A percentile compares a stretch with the other conserved stretches of the same genome.
phyloP scores from a whole-genome alignment of 2,113 vertebrate species.

The Melanerpes formicivorus region DNA sequence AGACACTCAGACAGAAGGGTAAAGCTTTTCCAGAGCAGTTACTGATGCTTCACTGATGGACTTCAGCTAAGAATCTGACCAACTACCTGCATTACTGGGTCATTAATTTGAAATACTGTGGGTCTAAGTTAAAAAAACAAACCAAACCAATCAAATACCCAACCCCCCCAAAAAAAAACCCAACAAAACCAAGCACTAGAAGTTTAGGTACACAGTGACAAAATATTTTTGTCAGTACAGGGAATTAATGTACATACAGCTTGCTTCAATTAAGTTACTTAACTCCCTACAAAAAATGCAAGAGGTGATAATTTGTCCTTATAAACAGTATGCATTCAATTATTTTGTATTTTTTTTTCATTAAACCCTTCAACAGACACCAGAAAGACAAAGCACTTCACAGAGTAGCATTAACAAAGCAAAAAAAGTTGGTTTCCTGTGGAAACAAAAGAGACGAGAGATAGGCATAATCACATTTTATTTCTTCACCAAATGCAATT shows the following conservation, averaged over 20 bases:
- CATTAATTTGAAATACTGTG: background rate
- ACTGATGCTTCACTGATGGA: background rate
- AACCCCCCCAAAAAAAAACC: too few species aligned
- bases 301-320: background rate
- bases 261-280: background rate
- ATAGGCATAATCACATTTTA: background rate
- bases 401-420: background rate
- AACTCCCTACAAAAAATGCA: background rate
- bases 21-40: background rate
- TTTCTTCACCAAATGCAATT: background rate
- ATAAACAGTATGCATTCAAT: background rate
- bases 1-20: background rate
- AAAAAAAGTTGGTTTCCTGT: constrained; percentile 17
- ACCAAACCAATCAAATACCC: background rate
- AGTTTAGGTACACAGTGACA: background rate
- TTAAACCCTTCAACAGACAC: background rate
- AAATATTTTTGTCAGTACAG: background rate
- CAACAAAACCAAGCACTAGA: background rate
- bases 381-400: background rate
- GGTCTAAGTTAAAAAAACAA: background rate
- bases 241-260: background rate
- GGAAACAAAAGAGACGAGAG: background rate
- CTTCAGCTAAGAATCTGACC: background rate
- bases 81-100: background rate
- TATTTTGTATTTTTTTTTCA: background rate